phyloP scores from a whole-genome alignment of 2,113 vertebrate species.

The Passer domesticus region DNA sequence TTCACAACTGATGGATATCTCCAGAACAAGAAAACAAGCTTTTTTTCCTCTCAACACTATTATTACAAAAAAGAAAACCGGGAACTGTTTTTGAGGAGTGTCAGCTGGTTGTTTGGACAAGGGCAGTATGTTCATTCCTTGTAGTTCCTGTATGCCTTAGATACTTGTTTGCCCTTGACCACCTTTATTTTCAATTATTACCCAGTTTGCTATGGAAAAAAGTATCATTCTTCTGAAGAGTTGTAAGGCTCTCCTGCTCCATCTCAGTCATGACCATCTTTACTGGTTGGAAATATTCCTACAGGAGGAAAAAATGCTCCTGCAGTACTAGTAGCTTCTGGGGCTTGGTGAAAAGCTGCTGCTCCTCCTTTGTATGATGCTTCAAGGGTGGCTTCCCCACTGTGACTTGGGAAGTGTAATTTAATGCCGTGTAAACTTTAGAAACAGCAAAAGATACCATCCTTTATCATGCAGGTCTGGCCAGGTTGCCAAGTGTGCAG shows the following conservation, averaged over 20 bases:
- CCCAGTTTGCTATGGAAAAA: background rate
- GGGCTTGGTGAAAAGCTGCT: background rate
- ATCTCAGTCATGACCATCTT: background rate
- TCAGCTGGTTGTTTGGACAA: background rate
- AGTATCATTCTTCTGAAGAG: background rate
- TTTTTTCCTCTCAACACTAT: background rate
- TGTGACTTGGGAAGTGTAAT: background rate
- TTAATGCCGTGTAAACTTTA: background rate
- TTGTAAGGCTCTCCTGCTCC: background rate
- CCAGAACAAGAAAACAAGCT: background rate
- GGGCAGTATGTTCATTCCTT: background rate
- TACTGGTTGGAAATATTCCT: background rate
- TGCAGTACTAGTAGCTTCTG: background rate
- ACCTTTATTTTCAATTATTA: background rate
- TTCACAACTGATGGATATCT: background rate
- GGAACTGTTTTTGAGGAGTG: background rate
- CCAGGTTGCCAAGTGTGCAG: background rate
- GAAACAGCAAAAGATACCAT: background rate
- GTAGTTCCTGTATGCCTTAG: background rate
- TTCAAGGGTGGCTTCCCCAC: background rate
- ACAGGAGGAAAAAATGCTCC: background rate
- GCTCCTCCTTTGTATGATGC: accelerated
- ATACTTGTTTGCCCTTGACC: background rate
- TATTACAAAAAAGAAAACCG: background rate
- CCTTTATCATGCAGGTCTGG: background rate